Base-by-base conservation (phyloP, 2,888 invertebrate species). In the Ischnus inquisitorius region DNA sequence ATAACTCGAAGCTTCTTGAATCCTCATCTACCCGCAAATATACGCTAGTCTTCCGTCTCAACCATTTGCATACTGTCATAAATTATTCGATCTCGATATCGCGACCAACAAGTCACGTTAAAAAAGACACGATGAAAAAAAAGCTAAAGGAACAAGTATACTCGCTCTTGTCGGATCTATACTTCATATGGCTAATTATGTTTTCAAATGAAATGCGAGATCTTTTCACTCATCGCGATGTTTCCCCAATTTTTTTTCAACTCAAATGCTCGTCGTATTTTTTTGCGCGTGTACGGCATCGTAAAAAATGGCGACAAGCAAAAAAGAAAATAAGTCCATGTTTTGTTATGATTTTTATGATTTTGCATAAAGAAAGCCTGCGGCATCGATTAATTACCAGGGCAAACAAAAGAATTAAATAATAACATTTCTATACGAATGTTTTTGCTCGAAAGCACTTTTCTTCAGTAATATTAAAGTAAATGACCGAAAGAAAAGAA, bases 61-160 rank as follows among this genome's bases (percentile, higher is more conserved):
- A 6, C 34, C 6, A 51, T 51, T 51, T 51, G 51, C 51, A 51
- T 51, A 51, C 51, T 51, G 10, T 51, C 19, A 51, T 51, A 51
- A 51, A 51, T 51, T 51, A 22, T 8, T 54, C 54, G 10, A 3
- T 8, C 19, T 54, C 54, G 3, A 54, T 54, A 54, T 54, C 54
- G 54, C 54, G 54, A n/a, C 3, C 19, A 19, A 54, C 54, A 54
- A 54, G 54, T 6, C 12, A 4, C 14, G 19, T 19, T 54, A 22
- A 54, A 54, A 54, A 54, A 8, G 1, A 8, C 19, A 1, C 4
- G 48, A 10, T 10, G 3, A 12, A 22, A 22, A 12, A 2, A 54
- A 22, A 22, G 19, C 3, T 8, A 10, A 54, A 19, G 1, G 12
- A 12, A 22, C 54, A 10, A 22, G 54, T 3, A 54, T 10, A 12